phyloP scores from a whole-genome alignment of 2,113 vertebrate species.

The Antechinus flavipes region DNA sequence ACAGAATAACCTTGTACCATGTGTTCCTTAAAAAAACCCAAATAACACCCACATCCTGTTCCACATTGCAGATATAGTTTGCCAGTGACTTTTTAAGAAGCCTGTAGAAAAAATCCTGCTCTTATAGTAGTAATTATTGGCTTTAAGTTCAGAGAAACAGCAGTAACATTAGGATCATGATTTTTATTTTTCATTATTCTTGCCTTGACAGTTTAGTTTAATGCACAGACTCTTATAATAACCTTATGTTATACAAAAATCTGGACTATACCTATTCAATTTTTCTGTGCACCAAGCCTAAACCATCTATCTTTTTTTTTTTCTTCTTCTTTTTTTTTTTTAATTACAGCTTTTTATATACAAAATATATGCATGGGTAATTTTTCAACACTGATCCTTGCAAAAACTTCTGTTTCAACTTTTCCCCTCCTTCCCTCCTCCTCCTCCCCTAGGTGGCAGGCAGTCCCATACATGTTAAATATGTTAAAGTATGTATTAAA shows the following conservation, averaged over 20 bases:
- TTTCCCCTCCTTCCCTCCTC: too few species aligned
- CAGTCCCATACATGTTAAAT: too few species aligned
- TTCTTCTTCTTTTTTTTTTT: too few species aligned
- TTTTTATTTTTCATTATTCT: background rate
- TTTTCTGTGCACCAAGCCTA: background rate
- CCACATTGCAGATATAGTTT: background rate
- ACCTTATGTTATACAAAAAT: background rate
- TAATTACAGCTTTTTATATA: too few species aligned
- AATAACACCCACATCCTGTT: background rate
- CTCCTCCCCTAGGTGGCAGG: too few species aligned
- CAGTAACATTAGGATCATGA: background rate
- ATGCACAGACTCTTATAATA: background rate
- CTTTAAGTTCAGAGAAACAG: background rate
- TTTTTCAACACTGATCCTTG: too few species aligned
- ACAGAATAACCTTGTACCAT: background rate
- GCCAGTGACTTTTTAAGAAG: slow-evolving; percentile 21
- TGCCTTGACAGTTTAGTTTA: background rate
- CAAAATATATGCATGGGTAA: too few species aligned
- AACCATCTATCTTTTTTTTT: background rate
- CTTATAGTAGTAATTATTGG: slow-evolving; percentile 25
- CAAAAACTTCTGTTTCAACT: too few species aligned
- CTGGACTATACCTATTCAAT: background rate
- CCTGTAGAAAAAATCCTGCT: slow-evolving; percentile 11
- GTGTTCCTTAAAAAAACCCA: slow-evolving; percentile 24
- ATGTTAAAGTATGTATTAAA: too few species aligned